Conservation (phyloP, 2,797 vertebrate genomes). For the Carduelis carduelis region DNA sequence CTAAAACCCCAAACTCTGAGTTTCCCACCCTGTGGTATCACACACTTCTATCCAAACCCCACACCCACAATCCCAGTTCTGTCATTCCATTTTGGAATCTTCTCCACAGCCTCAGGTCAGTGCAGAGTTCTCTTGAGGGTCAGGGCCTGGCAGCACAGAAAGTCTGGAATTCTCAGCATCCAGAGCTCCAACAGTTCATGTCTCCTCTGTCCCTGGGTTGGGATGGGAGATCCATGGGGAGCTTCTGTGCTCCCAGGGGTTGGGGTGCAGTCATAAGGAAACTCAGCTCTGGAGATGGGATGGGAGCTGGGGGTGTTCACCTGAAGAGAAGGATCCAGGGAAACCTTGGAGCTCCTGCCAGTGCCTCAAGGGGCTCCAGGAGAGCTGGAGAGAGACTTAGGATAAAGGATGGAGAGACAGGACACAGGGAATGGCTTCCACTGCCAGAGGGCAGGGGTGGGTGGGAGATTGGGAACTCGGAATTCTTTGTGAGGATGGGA, state of each 20-base stretch:
- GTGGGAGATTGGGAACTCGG: not conserved
- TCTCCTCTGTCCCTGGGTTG: not conserved
- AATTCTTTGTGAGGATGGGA: rapidly evolving
- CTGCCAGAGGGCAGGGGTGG: not conserved
- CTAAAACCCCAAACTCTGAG: not conserved
- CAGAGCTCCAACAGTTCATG: not conserved
- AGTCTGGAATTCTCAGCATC: not conserved
- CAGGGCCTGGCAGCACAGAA: not conserved
- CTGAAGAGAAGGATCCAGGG: not conserved
- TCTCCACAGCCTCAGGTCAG: not conserved
- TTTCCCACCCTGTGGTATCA: not conserved
- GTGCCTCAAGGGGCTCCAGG: rapidly evolving
- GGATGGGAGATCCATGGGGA: rapidly evolving
- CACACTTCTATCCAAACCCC: not conserved
- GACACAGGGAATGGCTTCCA: not conserved
- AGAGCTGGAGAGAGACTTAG: not conserved
- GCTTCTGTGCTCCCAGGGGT: rapidly evolving
- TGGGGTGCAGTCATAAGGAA: not conserved
- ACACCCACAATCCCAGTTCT: not conserved
- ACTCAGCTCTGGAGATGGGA: not conserved
- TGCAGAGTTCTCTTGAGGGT: not conserved
- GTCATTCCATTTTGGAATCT: not conserved
- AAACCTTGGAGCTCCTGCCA: rapidly evolving
- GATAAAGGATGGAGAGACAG: not conserved
- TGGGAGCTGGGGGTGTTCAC: rapidly evolving